These are phyloP conservation scores for Ashinkailepas kermadecensis DNA, from an alignment of 2,888 invertebrate species.

Conservation along the genomic window DNA sequence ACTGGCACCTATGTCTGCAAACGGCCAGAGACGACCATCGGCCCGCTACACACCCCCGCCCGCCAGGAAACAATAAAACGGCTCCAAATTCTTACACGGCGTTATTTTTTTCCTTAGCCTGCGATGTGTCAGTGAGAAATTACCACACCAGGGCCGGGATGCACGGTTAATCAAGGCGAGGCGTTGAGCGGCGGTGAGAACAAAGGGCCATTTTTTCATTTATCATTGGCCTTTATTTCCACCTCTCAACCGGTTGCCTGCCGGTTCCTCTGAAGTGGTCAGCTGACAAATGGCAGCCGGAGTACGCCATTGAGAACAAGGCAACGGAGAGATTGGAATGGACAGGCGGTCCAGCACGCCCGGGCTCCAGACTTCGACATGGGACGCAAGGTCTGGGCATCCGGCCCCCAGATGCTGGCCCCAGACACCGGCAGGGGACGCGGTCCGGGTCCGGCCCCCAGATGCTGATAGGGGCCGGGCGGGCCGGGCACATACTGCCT, in stretches of 20 bases:
- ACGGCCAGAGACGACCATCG: not conserved
- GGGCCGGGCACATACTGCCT: no score
- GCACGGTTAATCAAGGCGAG: not conserved
- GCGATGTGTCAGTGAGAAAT: not conserved
- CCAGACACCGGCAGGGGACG: no score
- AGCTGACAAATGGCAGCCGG: not conserved
- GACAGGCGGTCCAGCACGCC: no score
- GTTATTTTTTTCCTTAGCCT: not conserved
- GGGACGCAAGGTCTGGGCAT: no score
- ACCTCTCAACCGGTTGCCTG: constrained; percentile 15
- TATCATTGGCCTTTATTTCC: constrained; percentile 20
- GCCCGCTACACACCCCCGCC: not conserved
- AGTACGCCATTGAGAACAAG: no score
- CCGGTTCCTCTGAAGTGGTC: constrained; percentile 11
- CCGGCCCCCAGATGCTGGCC: no score
- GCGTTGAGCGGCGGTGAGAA: not conserved
- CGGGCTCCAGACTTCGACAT: no score
- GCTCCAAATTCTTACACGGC: not conserved
- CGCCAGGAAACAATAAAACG: not conserved
- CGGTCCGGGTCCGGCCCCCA: no score
- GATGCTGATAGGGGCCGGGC: no score
- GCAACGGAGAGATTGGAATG: no score
- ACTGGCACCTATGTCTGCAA: not conserved
- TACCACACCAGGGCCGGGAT: not conserved
- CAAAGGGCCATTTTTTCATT: constrained; percentile 20